Evolutionary conservation across 2,113 vertebrate genomes (phyloP).

Genomic region (Psilopogon haemacephalus): DNA sequence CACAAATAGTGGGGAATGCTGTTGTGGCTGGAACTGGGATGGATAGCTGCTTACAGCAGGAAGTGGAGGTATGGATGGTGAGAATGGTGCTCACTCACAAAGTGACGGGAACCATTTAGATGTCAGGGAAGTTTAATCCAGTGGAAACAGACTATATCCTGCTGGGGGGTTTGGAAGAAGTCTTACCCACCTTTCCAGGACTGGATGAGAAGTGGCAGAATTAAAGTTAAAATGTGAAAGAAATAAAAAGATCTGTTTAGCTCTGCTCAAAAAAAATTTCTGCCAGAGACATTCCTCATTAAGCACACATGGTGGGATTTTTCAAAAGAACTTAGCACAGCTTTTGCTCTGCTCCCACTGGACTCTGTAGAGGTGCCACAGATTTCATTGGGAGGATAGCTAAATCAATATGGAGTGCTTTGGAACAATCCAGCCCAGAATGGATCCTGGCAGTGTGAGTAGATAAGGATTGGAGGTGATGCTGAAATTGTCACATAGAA

Average conservation of each 20-base stretch:
- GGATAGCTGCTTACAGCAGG: neutral
- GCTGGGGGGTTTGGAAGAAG: neutral
- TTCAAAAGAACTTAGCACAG: conserved; percentile 26
- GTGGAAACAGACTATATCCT: neutral
- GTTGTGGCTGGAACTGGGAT: neutral
- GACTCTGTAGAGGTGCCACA: conserved; percentile 38
- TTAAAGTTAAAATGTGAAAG: conserved; percentile 18
- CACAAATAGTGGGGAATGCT: neutral
- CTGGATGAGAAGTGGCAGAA: neutral
- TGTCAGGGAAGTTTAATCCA: neutral
- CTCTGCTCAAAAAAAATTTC: conserved; percentile 4
- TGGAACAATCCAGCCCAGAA: conserved; percentile 36
- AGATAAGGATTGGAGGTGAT: conserved; percentile 57
- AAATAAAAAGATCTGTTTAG: conserved; percentile 16
- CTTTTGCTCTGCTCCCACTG: conserved; percentile 16
- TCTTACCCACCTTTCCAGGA: neutral
- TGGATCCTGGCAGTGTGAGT: conserved; percentile 29
- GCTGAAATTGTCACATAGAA: conserved; percentile 52
- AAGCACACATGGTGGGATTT: conserved; percentile 35
- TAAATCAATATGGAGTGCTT: conserved; percentile 38
- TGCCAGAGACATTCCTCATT: conserved; percentile 49
- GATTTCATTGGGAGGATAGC: conserved; percentile 10
- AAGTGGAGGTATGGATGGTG: neutral
- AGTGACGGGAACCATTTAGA: neutral
- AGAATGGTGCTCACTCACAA: neutral